A percentile compares a stretch with the other conserved stretches of the same genome.
Evolutionary conservation across 2,888 invertebrate species (phyloP).

Genomic region (Sclerodermus sp.): DNA sequence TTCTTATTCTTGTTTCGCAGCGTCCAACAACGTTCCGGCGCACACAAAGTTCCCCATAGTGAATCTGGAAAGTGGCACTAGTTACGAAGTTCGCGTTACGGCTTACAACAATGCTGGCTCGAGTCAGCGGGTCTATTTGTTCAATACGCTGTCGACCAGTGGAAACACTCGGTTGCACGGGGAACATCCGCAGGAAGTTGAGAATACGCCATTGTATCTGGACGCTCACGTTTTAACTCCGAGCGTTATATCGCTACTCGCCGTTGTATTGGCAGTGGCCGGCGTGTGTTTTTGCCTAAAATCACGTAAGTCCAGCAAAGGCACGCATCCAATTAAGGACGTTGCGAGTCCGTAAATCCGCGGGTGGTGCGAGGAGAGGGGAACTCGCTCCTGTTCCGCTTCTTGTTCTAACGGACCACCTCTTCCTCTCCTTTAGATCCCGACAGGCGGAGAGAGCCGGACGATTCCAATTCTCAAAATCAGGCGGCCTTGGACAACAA

Average conservation of each 20-base stretch:
- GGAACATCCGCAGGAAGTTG: constrained; percentile 39
- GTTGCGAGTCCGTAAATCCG: too few relatives aligned
- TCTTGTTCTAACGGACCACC: too few relatives aligned
- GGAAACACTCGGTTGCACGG: constrained; percentile 57
- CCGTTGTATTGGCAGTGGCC: constrained; percentile 61
- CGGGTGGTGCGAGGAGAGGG: too few relatives aligned
- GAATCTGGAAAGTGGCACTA: constrained; percentile 60
- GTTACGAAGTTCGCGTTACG: constrained; percentile 62
- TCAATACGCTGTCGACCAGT: constrained; percentile 62
- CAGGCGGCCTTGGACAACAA: constrained; percentile 56
- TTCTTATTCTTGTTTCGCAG: constrained; percentile 48
- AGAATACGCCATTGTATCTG: constrained; percentile 53
- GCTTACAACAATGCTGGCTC: constrained; percentile 69
- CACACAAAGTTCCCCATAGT: constrained; percentile 59
- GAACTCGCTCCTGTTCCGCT: too few relatives aligned
- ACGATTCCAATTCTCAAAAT: constrained; percentile 50
- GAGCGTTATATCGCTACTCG: constrained; percentile 60
- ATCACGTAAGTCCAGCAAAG: constrained; percentile 63
- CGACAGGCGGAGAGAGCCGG: constrained; percentile 38
- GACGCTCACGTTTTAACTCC: constrained; percentile 61
- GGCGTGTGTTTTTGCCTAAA: constrained; percentile 63
- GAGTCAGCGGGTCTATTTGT: constrained; percentile 63
- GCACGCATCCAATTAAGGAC: too few relatives aligned
- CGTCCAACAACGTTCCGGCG: constrained; percentile 60
- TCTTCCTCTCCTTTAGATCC: constrained; percentile 39